phyloP scores from a whole-genome alignment of 2,113 vertebrate genomes.

The Myiozetetes cayanensis region DNA sequence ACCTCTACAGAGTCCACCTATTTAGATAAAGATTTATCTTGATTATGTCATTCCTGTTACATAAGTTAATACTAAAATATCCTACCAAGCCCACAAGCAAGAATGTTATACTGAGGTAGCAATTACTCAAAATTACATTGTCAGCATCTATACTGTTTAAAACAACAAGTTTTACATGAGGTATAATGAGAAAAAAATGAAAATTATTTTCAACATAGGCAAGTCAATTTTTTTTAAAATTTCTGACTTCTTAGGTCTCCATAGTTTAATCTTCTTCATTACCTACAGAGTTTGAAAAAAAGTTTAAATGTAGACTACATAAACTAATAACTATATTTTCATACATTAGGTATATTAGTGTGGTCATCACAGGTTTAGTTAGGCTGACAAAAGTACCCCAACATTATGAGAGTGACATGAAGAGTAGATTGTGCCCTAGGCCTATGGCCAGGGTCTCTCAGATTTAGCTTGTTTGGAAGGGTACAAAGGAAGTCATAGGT shows the following conservation, averaged over 20 bases:
- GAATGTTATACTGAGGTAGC: background rate
- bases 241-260: background rate
- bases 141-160: background rate
- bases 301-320: background rate
- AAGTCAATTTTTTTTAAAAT: background rate
- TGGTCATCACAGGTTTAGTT: background rate
- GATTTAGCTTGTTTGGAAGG: background rate
- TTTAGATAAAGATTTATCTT: background rate
- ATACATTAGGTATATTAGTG: background rate
- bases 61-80: background rate
- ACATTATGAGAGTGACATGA: background rate
- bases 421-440: background rate
- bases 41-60: background rate
- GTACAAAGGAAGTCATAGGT: background rate
- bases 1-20: background rate
- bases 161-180: background rate
- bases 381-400: background rate
- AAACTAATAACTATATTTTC: background rate
- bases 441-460: background rate
- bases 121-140: background rate
- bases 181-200: background rate
- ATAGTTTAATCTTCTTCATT: background rate
- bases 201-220: background rate
- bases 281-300: background rate
- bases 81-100: background rate